Percentiles rank a stretch among this genome's conserved stretches.
Conservation (phyloP, 1,140 invertebrate genomes). For the Hyphantria cunea region DNA sequence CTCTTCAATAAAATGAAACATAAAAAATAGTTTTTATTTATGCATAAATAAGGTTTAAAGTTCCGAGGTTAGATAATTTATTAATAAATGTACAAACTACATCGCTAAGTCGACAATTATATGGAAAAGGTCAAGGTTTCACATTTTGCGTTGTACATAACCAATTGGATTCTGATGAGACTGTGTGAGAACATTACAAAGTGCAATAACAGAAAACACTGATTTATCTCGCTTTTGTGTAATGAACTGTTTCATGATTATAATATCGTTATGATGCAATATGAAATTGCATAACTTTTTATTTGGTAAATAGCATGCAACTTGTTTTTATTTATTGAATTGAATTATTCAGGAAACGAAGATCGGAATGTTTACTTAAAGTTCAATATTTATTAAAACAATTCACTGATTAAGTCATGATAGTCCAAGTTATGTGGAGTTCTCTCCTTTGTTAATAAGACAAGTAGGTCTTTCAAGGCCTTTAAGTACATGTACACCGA, state of each 20-base stretch:
- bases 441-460: too few relatives aligned
- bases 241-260: constrained; percentile 2
- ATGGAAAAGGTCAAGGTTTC: constrained; percentile 65
- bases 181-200: constrained; percentile 28
- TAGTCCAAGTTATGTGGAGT: too few relatives aligned
- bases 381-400: too few relatives aligned
- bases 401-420: too few relatives aligned
- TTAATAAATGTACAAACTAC: constrained; percentile 52
- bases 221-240: constrained; percentile 9
- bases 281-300: not conserved
- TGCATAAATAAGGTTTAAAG: constrained; percentile 46
- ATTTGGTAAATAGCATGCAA: not conserved
- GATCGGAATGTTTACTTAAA: not conserved
- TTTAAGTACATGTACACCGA: too few relatives aligned
- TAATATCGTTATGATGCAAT: not conserved
- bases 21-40: constrained; percentile 45
- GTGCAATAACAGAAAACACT: not conserved
- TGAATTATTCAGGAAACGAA: not conserved
- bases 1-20: constrained; percentile 32
- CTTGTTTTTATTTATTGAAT: not conserved
- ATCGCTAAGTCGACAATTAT: constrained; percentile 50
- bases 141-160: constrained; percentile 58
- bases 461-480: too few relatives aligned
- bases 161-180: constrained; percentile 63
- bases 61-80: constrained; percentile 35